Evolutionary conservation across 1,140 invertebrate genomes (phyloP).

Genomic region (Cyclina sinensis): DNA sequence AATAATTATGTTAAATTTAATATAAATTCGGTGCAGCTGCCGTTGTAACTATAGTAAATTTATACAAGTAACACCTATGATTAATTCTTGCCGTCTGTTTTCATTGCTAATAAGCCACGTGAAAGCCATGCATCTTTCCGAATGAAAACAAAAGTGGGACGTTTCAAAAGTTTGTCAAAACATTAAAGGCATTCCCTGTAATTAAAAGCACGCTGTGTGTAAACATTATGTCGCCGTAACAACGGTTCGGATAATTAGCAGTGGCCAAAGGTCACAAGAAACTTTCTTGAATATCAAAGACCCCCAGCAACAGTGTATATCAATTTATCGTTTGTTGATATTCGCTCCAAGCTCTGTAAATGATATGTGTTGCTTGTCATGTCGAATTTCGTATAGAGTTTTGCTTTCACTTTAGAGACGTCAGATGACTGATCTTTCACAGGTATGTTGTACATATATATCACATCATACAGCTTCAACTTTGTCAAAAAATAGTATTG

Average conservation of each 20-base stretch:
- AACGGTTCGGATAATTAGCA: conserved; percentile 9
- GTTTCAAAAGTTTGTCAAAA: conserved; percentile 22
- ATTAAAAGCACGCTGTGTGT: background rate
- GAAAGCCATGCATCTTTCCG: background rate
- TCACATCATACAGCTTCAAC: too few species aligned
- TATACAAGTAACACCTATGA: background rate
- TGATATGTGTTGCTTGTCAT: too few species aligned
- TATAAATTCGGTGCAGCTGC: background rate
- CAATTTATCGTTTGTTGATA: too few species aligned
- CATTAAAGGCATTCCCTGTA: background rate
- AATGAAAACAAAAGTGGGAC: conserved; percentile 20
- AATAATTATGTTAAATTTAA: background rate
- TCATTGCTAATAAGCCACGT: conserved; percentile 11
- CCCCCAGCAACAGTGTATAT: too few species aligned
- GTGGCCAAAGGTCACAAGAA: background rate
- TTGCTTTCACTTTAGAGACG: too few species aligned
- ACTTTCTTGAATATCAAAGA: too few species aligned
- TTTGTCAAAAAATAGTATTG: too few species aligned
- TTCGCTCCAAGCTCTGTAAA: too few species aligned
- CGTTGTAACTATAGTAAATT: conserved; percentile 19
- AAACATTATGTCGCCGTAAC: background rate
- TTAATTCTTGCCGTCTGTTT: background rate
- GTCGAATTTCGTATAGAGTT: too few species aligned
- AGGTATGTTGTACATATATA: too few species aligned
- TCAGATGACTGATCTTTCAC: too few species aligned